Conservation (phyloP, 2,113 vertebrate species). For the Phoenicopterus ruber region DNA sequence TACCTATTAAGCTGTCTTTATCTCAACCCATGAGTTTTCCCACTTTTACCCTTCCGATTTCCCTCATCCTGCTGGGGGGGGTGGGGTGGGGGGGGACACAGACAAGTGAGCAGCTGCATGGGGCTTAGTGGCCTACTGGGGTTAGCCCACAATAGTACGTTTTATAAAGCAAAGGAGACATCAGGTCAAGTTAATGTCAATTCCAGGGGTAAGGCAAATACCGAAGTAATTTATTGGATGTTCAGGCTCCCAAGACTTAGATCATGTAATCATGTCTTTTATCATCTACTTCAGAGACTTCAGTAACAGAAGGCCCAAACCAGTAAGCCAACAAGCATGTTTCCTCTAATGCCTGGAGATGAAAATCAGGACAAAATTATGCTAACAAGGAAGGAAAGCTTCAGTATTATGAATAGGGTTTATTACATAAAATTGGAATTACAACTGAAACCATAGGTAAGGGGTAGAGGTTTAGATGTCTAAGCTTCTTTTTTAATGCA, state of each 20-base stretch:
- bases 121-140: background rate
- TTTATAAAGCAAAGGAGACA: background rate
- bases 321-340: background rate
- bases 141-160: background rate
- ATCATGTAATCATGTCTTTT: background rate
- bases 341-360: background rate
- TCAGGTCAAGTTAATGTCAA: background rate
- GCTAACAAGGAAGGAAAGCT: background rate
- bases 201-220: background rate
- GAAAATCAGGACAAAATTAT: background rate
- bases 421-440: background rate
- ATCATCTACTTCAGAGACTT: background rate
- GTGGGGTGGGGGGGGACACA: no score
- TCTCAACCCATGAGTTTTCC: no score
- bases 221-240: background rate
- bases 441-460: background rate
- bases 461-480: background rate
- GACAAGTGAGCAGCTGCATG: background rate
- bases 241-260: background rate
- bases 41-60: no score
- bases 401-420: background rate
- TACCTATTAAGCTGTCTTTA: background rate
- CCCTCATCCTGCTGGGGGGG: no score
- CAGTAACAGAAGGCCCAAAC: background rate
- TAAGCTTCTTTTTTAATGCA: background rate